Percentiles rank a stretch among this genome's conserved stretches.
Conservation (phyloP, 2,888 invertebrate species). For the Trissolcus brochymenae region DNA sequence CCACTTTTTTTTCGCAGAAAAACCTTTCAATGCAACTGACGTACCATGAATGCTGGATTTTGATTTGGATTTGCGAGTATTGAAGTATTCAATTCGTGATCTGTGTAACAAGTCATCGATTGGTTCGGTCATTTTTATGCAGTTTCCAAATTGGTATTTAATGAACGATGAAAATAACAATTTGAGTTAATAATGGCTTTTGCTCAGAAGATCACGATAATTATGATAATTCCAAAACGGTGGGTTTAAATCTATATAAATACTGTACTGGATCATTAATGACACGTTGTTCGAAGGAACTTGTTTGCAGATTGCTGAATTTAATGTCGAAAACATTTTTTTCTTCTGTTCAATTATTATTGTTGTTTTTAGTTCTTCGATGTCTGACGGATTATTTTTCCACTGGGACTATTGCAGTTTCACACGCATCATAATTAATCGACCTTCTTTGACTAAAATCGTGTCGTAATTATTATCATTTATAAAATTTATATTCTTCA, state of each 20-base stretch:
- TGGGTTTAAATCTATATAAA: conserved; percentile 11
- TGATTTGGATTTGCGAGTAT: neutral
- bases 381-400: too few species aligned
- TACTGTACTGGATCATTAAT: conserved; percentile 21
- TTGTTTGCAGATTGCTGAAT: conserved; percentile 5
- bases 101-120: conserved; percentile 13
- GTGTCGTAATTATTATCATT: too few species aligned
- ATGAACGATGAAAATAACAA: conserved; percentile 15
- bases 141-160: conserved; percentile 7
- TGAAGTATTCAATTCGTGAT: neutral
- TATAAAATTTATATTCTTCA: too few species aligned
- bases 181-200: conserved; percentile 14
- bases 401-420: too few species aligned
- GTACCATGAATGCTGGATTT: neutral
- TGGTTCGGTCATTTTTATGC: conserved; percentile 4
- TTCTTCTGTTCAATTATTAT: neutral
- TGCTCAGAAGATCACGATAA: conserved; percentile 20
- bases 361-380: too few species aligned
- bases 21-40: neutral
- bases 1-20: neutral
- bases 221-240: conserved; percentile 23
- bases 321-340: conserved; percentile 1
- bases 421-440: too few species aligned
- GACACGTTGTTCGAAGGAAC: conserved; percentile 7
- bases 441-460: too few species aligned